Evolutionary conservation across 2,888 invertebrate species (phyloP), one percentile per base, ranked within the genome.

Genomic region (Cabera pusaria): DNA sequence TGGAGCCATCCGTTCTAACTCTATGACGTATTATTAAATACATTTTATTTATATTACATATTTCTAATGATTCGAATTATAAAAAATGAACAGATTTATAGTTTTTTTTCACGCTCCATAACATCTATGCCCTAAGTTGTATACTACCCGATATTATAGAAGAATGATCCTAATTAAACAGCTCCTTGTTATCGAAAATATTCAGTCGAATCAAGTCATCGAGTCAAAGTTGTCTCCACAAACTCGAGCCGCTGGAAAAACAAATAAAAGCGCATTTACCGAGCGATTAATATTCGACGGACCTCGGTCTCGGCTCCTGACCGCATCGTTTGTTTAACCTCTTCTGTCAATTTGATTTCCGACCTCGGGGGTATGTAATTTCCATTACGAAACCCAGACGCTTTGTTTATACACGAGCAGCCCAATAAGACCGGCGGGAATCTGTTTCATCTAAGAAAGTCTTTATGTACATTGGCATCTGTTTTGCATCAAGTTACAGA

Each of bases 341-440:
- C 85, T 87, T 86, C 84, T 85, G 85, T 85, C 85, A 86, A 87
- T 87, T 88, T 84, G 87, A 86, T 85, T 84, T 81, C 78, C 81
- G 75, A 84, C 82, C 85, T 81, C 80, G 72, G 77, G 74, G 84
- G 80, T 85, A 80, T 85, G 85, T 86, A 85, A 85, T 83, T 84
- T 85, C 84, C 83, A 86, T 86, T 86, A 85, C 69, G 71, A 67
- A 64, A 73, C 69, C 75, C 78, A 77, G 74, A 76, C 67, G 72
- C 74, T 80, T 79, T 85, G 79, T 85, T 84, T 83, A 78, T 72
- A 69, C 72, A 74, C 65, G 71, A 67, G 64, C 66, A 66, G 74
- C 65, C 69, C 72, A 78, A 79, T 77, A 76, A 76, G 69, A 63
- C 54, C 58, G 58, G 48, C 48, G 65, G 63, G 64, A 68, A 59